These are phyloP conservation scores for Gobio occitaniae DNA, from an alignment of 2,797 vertebrate genomes.

Conservation along the genomic window DNA sequence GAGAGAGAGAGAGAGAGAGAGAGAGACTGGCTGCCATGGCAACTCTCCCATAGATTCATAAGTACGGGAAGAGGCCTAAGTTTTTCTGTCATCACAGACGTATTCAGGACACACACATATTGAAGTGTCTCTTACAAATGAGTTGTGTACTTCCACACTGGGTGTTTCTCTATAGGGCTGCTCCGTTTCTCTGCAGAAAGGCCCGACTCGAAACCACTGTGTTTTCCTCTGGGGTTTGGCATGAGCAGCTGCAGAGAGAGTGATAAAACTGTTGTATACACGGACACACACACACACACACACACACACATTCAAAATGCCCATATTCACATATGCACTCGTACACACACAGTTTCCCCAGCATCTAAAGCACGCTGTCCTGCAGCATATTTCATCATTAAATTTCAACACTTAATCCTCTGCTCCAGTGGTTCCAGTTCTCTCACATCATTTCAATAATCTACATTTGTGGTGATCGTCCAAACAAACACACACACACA, in stretches of 20 bases:
- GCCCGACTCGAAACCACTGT: slow-evolving; percentile 3
- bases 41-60: slow-evolving; percentile 68
- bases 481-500: slow-evolving; percentile 34
- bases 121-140: slow-evolving; percentile 50
- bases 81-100: slow-evolving; percentile 47
- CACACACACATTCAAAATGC: slow-evolving; percentile 49
- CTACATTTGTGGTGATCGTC: slow-evolving; percentile 72
- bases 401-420: slow-evolving; percentile 84
- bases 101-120: slow-evolving; percentile 49
- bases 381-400: slow-evolving; percentile 85
- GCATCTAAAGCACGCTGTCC: slow-evolving; percentile 59
- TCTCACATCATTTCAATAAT: slow-evolving; percentile 81
- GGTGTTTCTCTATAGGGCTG: slow-evolving; percentile 30
- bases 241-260: slow-evolving; percentile 52
- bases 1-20: too few relatives aligned
- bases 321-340: slow-evolving; percentile 50
- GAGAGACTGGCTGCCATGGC: slow-evolving; percentile 79
- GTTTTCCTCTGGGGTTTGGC: slow-evolving; percentile 53
- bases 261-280: slow-evolving; percentile 57
- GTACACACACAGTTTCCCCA: slow-evolving; percentile 34
- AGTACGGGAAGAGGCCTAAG: slow-evolving; percentile 48
- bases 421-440: slow-evolving; percentile 80
- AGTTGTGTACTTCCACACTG: slow-evolving; percentile 26
- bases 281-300: slow-evolving; percentile 51
- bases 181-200: slow-evolving; percentile 21